Conservation (phyloP, 30 jellyfish, hydroid and myxozoan species). For the Cassiopea xamachana region DNA sequence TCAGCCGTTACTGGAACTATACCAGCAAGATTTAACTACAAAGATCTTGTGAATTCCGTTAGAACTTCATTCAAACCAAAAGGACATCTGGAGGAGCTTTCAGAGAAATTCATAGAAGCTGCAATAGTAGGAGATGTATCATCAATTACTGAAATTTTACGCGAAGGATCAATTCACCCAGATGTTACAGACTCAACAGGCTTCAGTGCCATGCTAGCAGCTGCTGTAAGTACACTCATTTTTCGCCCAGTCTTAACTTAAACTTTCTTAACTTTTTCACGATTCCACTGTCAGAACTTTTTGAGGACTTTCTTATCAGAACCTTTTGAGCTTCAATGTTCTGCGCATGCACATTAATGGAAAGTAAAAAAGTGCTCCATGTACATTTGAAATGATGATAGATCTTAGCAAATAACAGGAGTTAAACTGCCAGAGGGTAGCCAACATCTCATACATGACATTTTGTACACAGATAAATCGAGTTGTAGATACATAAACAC, state of each 20-base stretch:
- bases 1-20: constrained; percentile 8
- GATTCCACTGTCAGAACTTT: no score
- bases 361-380: no score
- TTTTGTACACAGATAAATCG: no score
- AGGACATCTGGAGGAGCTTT: constrained; percentile 75
- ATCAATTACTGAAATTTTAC: constrained; percentile 41
- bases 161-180: constrained; percentile 66
- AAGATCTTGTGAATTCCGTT: constrained; percentile 30
- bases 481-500: no score
- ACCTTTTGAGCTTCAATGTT: no score
- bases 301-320: no score
- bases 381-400: no score
- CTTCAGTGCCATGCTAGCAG: constrained; percentile 86
- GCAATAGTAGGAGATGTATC: constrained; percentile 71
- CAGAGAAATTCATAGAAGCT: constrained; percentile 66
- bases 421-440: no score
- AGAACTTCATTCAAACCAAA: constrained; percentile 51
- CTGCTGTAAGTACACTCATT: constrained; percentile 79
- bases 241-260: neutral
- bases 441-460: no score
- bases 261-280: no score
- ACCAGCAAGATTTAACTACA: constrained; percentile 35
- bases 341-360: no score
- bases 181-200: constrained; percentile 92
- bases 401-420: no score